Conservation (phyloP, 92 coral and sea anemone species). For the Porites divaricata region DNA sequence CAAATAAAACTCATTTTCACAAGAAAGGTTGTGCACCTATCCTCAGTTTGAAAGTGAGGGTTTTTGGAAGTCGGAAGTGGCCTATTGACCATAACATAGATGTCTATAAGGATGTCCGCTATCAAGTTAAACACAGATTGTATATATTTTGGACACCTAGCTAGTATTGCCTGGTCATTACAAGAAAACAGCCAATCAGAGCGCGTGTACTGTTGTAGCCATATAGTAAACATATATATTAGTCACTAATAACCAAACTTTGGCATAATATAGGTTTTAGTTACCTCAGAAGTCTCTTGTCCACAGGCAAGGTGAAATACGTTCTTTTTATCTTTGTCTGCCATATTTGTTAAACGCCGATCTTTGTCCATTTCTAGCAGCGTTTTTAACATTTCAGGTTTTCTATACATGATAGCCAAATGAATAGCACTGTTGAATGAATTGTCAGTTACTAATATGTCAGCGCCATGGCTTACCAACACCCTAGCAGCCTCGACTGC, state of each 20-base stretch:
- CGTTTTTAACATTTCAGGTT: conserved; percentile 47
- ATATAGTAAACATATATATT: no score
- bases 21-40: no score
- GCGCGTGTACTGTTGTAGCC: no score
- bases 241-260: background rate
- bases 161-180: no score
- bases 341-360: conserved; percentile 30
- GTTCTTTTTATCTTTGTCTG: conserved; percentile 54
- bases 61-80: no score
- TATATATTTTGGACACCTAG: no score
- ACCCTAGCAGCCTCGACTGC: conserved; percentile 44
- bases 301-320: conserved; percentile 80
- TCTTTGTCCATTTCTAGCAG: conserved; percentile 74
- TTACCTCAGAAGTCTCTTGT: conserved; percentile 63
- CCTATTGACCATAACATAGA: no score
- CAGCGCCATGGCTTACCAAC: conserved; percentile 69
- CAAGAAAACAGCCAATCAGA: no score
- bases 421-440: conserved; percentile 62
- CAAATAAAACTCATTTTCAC: no score
- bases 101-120: no score
- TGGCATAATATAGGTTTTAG: background rate
- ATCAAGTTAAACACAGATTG: no score
- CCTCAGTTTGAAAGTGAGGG: no score
- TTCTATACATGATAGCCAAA: conserved; percentile 55
- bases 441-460: conserved; percentile 53